Conservation (phyloP, 2,113 vertebrate species). For the Riparia riparia region DNA sequence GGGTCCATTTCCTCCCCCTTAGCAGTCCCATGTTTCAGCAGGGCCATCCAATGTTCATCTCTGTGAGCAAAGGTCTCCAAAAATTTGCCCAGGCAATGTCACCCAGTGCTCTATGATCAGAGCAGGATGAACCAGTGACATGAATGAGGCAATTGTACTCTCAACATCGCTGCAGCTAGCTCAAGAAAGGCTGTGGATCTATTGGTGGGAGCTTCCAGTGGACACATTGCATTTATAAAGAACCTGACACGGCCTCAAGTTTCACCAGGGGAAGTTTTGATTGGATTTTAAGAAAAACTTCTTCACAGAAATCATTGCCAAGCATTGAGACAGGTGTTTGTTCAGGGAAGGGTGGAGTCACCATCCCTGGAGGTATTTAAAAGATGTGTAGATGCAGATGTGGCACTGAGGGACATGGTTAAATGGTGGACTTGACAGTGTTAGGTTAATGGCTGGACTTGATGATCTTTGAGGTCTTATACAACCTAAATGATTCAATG, state of each 20-base stretch:
- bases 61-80: neutral
- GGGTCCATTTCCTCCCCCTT: neutral
- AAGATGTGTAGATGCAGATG: neutral
- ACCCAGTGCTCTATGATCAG: neutral
- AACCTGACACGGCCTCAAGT: neutral
- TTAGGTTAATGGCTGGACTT: neutral
- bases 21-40: neutral
- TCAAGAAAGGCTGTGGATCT: neutral
- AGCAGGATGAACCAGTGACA: neutral
- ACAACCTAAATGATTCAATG: neutral
- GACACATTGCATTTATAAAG: neutral
- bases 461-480: neutral
- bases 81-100: accelerated
- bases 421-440: neutral
- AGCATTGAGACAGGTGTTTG: neutral
- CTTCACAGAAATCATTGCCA: neutral
- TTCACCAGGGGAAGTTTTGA: neutral
- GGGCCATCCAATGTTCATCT: accelerated
- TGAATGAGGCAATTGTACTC: neutral
- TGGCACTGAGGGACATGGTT: neutral
- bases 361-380: neutral
- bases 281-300: neutral
- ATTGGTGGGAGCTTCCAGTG: accelerated
- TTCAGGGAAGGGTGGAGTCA: neutral
- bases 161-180: accelerated